Base-by-base conservation (phyloP, 1,140 invertebrate genomes). In the Melipona quadrifasciata region DNA sequence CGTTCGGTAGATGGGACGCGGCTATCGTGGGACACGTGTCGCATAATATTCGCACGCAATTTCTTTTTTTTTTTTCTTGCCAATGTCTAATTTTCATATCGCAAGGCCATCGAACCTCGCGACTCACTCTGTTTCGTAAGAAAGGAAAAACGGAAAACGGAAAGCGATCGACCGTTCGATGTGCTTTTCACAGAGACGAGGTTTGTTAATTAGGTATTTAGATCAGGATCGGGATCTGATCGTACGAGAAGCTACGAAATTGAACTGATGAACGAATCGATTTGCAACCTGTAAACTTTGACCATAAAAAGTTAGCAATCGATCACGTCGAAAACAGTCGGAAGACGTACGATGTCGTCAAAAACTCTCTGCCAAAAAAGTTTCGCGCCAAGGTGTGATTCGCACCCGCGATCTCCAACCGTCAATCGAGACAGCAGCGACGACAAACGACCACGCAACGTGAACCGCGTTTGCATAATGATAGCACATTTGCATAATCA, bases 401-500 rank as follows among this genome's bases (percentile, higher is more conserved):
- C 58, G 31, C 67, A 68, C 34, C 39, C 34, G 68, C 24, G 68
- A 70, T n/a, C 12, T 2, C 34, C 24, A n/a, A 2, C 34, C 34
- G 24, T 68, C 67, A 68, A 4, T 34, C 27, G 67, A 71, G 73
- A 73, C 83, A 71, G 71, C 83, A 53, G 71, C 83, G 39, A 61
- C 71, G 51, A 80, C 72, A 34, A 71, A 64, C 86, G 47, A 51
- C n/a, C 24, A 51, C 24, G 75, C 73, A 74, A 86, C 47, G 70
- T 53, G 14, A 21, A 21, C 24, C 16, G 57, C 24, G 57, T 88
- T 89, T 83, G 83, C 91, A 91, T 91, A 91, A 91, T 90, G 90
- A 90, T 91, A 91, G 91, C 82, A 78, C 87, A 92, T 91, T 89
- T 89, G 80, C 90, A 91, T 92, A 91, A 92, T 92, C 80, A 90